phyloP scores from a whole-genome alignment of 1,140 invertebrate genomes.

The Hypsibius dujardini region DNA sequence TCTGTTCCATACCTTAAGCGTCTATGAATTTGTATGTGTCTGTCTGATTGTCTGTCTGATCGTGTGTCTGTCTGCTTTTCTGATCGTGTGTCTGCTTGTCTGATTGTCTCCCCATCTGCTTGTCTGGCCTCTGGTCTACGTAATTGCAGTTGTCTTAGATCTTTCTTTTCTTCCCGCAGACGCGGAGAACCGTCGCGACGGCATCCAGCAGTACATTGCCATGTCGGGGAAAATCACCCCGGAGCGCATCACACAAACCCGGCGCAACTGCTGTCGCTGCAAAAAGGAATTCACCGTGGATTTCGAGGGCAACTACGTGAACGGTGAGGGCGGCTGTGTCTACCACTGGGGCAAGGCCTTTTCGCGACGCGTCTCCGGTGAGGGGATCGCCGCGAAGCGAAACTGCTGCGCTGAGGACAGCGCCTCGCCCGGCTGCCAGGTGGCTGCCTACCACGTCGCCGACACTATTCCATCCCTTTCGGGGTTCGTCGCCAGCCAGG shows the following conservation, averaged over 20 bases:
- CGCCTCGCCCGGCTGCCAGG: slow-evolving; percentile 41
- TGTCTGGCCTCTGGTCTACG: too few relatives aligned
- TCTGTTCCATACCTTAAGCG: too few relatives aligned
- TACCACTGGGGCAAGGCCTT: slow-evolving; percentile 57
- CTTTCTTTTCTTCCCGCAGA: not conserved
- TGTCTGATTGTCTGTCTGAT: too few relatives aligned
- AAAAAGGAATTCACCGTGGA: slow-evolving; percentile 46
- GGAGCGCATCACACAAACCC: slow-evolving; percentile 6
- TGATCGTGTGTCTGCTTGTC: too few relatives aligned
- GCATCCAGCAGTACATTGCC: slow-evolving; percentile 3
- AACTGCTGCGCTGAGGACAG: slow-evolving; percentile 36
- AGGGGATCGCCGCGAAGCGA: slow-evolving; percentile 32
- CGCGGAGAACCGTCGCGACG: not conserved
- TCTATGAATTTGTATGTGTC: too few relatives aligned
- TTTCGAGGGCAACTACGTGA: slow-evolving; percentile 46
- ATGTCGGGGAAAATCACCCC: slow-evolving; percentile 8
- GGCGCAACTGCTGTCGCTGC: slow-evolving; percentile 50
- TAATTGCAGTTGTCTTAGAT: not conserved
- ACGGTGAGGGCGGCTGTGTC: slow-evolving; percentile 46
- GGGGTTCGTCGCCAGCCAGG: slow-evolving; percentile 39
- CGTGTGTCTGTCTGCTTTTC: too few relatives aligned
- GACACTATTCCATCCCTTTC: slow-evolving; percentile 48
- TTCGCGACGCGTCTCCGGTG: slow-evolving; percentile 34
- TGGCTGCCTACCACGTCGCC: slow-evolving; percentile 50
- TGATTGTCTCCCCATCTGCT: too few relatives aligned